phyloP scores from a whole-genome alignment of 2,113 vertebrate genomes.

The Sinocyclocheilus anophthalmus region DNA sequence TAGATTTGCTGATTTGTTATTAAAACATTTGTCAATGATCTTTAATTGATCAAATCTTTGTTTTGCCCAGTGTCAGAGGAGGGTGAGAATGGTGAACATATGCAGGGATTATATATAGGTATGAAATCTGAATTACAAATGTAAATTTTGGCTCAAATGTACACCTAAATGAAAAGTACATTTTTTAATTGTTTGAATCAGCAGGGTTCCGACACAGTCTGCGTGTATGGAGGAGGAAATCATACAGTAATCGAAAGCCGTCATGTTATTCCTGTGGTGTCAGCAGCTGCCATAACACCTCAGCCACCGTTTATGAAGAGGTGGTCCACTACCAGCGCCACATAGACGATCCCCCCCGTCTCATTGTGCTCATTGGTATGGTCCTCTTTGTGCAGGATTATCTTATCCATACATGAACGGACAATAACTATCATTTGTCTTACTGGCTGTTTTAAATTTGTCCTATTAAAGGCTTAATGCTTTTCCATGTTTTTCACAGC shows the following conservation, averaged over 20 bases:
- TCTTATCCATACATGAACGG: background rate
- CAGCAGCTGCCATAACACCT: slow-evolving; percentile 61
- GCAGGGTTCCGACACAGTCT: slow-evolving; percentile 91
- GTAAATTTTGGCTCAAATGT: background rate
- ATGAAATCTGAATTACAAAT: slow-evolving; percentile 42
- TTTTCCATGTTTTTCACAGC: slow-evolving; percentile 68
- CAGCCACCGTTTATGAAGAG: slow-evolving; percentile 84
- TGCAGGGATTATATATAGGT: slow-evolving; percentile 84
- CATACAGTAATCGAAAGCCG: slow-evolving; percentile 64
- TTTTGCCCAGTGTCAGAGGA: slow-evolving; percentile 74
- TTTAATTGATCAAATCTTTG: background rate
- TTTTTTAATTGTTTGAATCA: slow-evolving; percentile 58
- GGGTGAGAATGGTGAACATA: slow-evolving; percentile 77
- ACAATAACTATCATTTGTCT: background rate
- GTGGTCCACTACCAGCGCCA: slow-evolving; percentile 84
- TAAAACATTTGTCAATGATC: background rate
- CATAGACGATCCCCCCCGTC: slow-evolving; percentile 77
- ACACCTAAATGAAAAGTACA: background rate
- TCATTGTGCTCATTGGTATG: slow-evolving; percentile 87
- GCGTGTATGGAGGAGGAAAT: slow-evolving; percentile 83
- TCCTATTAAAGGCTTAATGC: background rate
- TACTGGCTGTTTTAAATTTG: background rate
- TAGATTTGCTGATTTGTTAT: background rate
- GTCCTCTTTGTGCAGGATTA: background rate
- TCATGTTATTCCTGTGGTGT: slow-evolving; percentile 65